Evolutionary conservation across 2,113 vertebrate species (phyloP).

Genomic region (Dipodomys spectabilis): DNA sequence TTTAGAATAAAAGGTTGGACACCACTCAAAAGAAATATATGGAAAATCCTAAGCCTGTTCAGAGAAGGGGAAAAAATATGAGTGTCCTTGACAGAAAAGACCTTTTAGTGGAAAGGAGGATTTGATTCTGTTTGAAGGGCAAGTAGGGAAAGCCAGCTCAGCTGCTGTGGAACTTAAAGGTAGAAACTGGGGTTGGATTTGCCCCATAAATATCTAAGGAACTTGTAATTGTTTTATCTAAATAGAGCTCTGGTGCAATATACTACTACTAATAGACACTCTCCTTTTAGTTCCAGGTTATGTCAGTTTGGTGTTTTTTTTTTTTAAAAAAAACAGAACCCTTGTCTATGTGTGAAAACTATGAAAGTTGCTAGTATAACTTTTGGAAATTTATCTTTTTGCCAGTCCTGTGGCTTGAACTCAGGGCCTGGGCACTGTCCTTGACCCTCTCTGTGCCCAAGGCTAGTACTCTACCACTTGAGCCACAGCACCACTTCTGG

Average conservation of each 20-base stretch:
- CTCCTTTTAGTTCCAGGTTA: background rate
- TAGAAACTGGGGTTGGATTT: constrained; percentile 31
- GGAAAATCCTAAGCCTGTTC: background rate
- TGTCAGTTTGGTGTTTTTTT: background rate
- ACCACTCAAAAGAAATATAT: background rate
- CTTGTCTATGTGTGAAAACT: constrained; percentile 30
- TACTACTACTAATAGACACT: background rate
- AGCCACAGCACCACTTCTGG: no score
- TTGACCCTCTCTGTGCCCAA: no score
- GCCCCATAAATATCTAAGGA: background rate
- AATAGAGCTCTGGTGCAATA: background rate
- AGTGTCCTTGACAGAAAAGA: background rate
- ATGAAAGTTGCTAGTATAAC: constrained; percentile 12
- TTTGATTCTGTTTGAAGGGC: constrained; percentile 13
- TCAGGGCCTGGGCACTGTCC: no score
- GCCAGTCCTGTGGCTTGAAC: no score
- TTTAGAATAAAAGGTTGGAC: background rate
- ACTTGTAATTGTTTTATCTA: background rate
- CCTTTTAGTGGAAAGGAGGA: background rate
- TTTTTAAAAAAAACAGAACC: constrained; percentile 13
- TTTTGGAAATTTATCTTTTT: background rate
- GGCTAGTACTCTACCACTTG: no score
- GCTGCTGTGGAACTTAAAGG: background rate
- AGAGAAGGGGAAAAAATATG: constrained; percentile 2
- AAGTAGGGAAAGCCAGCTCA: background rate